These are phyloP conservation scores for Trichosurus vulpecula DNA, from an alignment of 2,797 vertebrate genomes.

Conservation along the genomic window DNA sequence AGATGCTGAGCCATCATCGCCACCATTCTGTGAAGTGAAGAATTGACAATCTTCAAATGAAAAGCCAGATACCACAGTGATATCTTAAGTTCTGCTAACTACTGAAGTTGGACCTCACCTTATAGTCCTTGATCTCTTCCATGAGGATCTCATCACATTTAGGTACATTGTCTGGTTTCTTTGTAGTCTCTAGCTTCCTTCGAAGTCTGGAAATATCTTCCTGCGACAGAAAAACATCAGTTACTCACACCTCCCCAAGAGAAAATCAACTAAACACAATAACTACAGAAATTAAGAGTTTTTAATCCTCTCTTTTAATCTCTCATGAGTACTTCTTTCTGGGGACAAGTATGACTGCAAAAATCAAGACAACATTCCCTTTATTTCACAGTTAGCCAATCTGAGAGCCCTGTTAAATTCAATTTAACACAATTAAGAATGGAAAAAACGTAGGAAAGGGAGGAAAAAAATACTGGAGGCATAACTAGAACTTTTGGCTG, in stretches of 20 bases:
- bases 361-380: constrained; percentile 10
- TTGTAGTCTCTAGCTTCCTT: constrained; percentile 95
- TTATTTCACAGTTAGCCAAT: constrained; percentile 28
- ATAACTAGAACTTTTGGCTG: background rate
- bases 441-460: background rate
- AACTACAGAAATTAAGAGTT: constrained; percentile 25
- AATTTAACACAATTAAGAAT: background rate
- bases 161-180: constrained; percentile 97
- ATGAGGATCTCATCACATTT: constrained; percentile 98
- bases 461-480: background rate
- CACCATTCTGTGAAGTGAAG: background rate
- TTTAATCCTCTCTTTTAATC: background rate
- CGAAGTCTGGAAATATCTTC: constrained; percentile 97
- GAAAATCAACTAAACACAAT: constrained; percentile 2
- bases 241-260: constrained; percentile 2
- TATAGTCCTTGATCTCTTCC: constrained; percentile 98
- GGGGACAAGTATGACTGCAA: constrained; percentile 27
- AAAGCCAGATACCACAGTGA: background rate
- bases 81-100: background rate
- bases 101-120: constrained; percentile 83
- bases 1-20: background rate
- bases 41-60: background rate
- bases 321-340: constrained; percentile 7
- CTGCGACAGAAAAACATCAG: constrained; percentile 79
- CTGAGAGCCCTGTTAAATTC: background rate